Base-by-base conservation (phyloP, 2,888 invertebrate genomes). In the Pedicia rivosa region DNA sequence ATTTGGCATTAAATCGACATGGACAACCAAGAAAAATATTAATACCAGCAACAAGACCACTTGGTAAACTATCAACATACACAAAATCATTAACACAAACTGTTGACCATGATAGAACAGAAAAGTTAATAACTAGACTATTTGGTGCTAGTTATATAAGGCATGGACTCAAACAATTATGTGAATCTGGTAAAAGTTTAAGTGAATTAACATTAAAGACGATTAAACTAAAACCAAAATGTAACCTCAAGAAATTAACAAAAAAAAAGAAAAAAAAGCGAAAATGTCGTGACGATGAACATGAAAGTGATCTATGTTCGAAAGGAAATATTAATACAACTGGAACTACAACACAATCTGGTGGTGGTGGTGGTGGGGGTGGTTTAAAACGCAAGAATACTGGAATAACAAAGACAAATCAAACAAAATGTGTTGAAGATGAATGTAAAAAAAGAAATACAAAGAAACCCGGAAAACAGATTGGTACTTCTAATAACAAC, bases 21-120 rank as follows among this genome's bases (percentile, higher is more conserved):
- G 84, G 84, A 17, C 70, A 72, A 51, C 71, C 81, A 48, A 66
- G 82, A 41, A 73, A 75, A 50, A 75, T 80, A 45, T 76, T 78
- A 64, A 68, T 81, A 44, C 74, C 76, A 40, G 69, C 71, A 38
- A 66, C 59, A 48, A 66, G 75, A 44, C 67, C 72, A 45, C 66
- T 84, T 44, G 83, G 83, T 34, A 74, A 75, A 54, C 67, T 82
- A 45, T 75, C 80, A 39, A 71, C 72, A 16, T 82, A 82, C 58
- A 78, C 80, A 40, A 69, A 78, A 44, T 78, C 80, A 33, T 64
- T 78, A 41, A 73, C 76, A 42, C 66, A 69, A 49, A 62, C 67
- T 37, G 74, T 72, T 40, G 54, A 65, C 32, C 55, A 63, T 40
- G 59, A 64, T 39, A 59, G 64, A 32, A 65, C 68, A 29, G 67